Conservation (phyloP, 2,113 vertebrate species). For the Pterocles orientalis region DNA sequence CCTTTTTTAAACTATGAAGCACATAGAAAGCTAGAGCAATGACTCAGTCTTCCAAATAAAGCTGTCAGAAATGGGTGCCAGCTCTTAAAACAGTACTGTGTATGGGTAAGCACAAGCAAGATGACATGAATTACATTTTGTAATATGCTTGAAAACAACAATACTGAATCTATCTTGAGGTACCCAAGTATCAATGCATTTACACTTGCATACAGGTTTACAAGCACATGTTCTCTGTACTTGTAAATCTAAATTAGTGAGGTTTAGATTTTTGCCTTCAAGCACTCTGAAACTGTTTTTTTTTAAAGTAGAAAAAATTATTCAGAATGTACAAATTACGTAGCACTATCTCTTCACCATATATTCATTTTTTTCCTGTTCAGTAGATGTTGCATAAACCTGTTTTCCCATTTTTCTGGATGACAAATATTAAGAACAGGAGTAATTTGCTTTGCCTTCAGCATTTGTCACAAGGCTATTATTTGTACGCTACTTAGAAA, state of each 20-base stretch:
- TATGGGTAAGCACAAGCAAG: slow-evolving; percentile 19
- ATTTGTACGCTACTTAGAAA: background rate
- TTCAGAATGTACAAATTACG: background rate
- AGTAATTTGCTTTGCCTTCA: background rate
- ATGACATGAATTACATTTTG: background rate
- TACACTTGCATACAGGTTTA: background rate
- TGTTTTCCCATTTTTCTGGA: background rate
- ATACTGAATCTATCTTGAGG: background rate
- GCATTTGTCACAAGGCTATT: background rate
- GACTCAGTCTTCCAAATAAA: slow-evolving; percentile 49
- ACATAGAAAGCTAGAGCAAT: slow-evolving; percentile 13
- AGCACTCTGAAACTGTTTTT: background rate
- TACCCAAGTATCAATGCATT: background rate
- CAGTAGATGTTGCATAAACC: background rate
- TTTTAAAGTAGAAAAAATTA: background rate
- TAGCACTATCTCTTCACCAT: background rate
- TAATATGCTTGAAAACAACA: slow-evolving; percentile 17
- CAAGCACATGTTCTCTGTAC: background rate
- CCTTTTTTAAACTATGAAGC: slow-evolving; percentile 11
- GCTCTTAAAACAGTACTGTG: background rate
- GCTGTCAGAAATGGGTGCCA: slow-evolving; percentile 58
- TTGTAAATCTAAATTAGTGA: background rate
- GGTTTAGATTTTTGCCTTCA: background rate
- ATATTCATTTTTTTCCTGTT: background rate
- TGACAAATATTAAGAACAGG: background rate